phyloP scores from a whole-genome alignment of 2,113 vertebrate genomes.

The Ophiodon elongatus region DNA sequence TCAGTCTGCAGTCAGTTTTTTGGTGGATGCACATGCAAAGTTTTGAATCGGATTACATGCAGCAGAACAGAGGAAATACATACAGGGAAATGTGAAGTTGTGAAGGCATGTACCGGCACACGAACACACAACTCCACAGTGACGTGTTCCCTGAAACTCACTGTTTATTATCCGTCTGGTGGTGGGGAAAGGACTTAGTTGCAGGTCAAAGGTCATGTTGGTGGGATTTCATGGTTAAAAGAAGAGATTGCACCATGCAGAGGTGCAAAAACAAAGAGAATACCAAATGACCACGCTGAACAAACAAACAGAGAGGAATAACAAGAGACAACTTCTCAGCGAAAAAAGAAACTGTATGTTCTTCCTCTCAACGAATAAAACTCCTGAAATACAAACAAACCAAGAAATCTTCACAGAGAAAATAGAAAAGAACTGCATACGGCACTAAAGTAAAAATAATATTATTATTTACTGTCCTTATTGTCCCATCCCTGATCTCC shows the following conservation, averaged over 20 bases:
- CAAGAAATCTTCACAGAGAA: background rate
- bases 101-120: conserved; percentile 47
- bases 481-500: conserved; percentile 50
- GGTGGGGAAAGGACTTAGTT: conserved; percentile 70
- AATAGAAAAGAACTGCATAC: conserved; percentile 10
- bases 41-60: conserved; percentile 56
- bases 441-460: conserved; percentile 29
- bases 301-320: conserved; percentile 62
- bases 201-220: conserved; percentile 62
- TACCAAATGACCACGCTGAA: conserved; percentile 50
- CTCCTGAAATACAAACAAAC: background rate
- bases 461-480: conserved; percentile 72
- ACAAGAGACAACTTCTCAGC: conserved; percentile 39
- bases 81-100: conserved; percentile 39
- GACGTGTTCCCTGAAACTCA: conserved; percentile 51
- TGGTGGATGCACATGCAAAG: conserved; percentile 36
- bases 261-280: conserved; percentile 71
- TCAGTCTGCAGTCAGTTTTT: conserved; percentile 57
- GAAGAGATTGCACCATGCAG: conserved; percentile 52
- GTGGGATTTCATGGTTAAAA: conserved; percentile 75
- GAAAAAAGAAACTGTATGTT: conserved; percentile 30
- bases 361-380: background rate
- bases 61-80: conserved; percentile 15
- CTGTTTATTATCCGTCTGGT: conserved; percentile 67
- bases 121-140: conserved; percentile 30